Evolutionary conservation across 2,888 invertebrate species (phyloP).

Genomic region (Podotricha telesiphe): DNA sequence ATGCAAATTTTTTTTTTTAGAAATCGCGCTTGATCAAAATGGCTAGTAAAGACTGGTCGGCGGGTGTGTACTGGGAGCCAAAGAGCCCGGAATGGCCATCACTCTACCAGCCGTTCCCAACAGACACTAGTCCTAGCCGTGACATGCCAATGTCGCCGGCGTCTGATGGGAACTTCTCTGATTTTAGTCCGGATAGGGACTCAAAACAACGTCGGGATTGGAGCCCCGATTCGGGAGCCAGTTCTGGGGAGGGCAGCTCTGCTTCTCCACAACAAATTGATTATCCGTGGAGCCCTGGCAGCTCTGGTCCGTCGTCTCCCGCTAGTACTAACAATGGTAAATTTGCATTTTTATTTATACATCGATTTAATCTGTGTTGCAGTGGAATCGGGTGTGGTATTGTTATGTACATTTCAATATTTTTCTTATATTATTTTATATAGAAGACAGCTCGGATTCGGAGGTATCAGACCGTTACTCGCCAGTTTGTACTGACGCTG

Average conservation of each 20-base stretch:
- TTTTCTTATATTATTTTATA: slow-evolving; percentile 21
- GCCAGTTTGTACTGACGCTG: slow-evolving; percentile 85
- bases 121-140: slow-evolving; percentile 65
- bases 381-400: not conserved
- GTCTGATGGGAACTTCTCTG: slow-evolving; percentile 70
- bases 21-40: slow-evolving; percentile 59
- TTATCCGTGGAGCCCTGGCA: slow-evolving; percentile 83
- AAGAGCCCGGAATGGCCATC: slow-evolving; percentile 73
- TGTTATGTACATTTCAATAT: not conserved
- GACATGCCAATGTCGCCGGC: slow-evolving; percentile 66
- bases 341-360: not conserved
- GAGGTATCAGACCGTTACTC: slow-evolving; percentile 85
- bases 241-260: slow-evolving; percentile 65
- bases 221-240: slow-evolving; percentile 74
- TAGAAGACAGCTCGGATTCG: slow-evolving; percentile 79
- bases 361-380: not conserved
- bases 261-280: slow-evolving; percentile 69
- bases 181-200: slow-evolving; percentile 67
- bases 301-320: slow-evolving; percentile 79
- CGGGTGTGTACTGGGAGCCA: slow-evolving; percentile 75
- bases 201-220: slow-evolving; percentile 67
- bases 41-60: slow-evolving; percentile 74
- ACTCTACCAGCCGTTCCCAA: slow-evolving; percentile 53
- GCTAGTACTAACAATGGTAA: slow-evolving; percentile 68
- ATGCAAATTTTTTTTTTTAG: slow-evolving; percentile 5